phyloP scores from a whole-genome alignment of 1,140 invertebrate genomes.

The Eufriesea mexicana region DNA sequence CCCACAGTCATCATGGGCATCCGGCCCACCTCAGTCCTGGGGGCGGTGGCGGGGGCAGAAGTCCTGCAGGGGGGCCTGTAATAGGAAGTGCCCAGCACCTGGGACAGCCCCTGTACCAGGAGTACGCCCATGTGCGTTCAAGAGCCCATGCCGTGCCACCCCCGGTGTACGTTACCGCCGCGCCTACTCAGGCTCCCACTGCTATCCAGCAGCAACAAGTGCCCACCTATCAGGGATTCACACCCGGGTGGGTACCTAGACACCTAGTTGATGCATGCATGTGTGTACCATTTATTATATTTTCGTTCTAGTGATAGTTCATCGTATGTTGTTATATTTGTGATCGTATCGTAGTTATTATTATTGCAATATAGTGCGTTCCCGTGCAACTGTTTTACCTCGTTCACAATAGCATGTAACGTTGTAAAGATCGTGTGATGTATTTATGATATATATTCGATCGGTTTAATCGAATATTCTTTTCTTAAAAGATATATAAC shows the following conservation, averaged over 20 bases:
- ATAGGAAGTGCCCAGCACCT: constrained; percentile 78
- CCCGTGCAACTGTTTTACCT: constrained; percentile 30
- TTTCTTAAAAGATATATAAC: neutral
- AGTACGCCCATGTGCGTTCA: constrained; percentile 80
- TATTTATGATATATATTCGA: neutral
- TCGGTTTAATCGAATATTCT: constrained; percentile 15
- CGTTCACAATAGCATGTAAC: constrained; percentile 32
- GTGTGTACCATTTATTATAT: constrained; percentile 80
- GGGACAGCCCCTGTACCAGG: constrained; percentile 81
- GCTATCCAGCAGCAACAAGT: constrained; percentile 81
- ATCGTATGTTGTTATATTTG: constrained; percentile 38
- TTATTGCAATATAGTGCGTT: constrained; percentile 1
- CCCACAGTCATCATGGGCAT: constrained; percentile 79
- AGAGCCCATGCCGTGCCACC: constrained; percentile 80
- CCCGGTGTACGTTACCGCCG: constrained; percentile 80
- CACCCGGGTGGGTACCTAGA: constrained; percentile 83
- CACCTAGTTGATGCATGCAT: constrained; percentile 82
- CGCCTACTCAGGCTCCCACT: constrained; percentile 78
- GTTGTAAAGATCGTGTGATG: constrained; percentile 8
- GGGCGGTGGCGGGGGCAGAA: constrained; percentile 77
- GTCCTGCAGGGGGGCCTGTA: constrained; percentile 75
- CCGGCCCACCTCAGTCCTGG: constrained; percentile 79
- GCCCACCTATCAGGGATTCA: constrained; percentile 82
- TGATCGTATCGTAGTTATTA: constrained; percentile 30
- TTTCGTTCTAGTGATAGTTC: constrained; percentile 49